These are phyloP conservation scores for Tetrax tetrax DNA, from an alignment of 2,113 vertebrate species.

Conservation along the genomic window DNA sequence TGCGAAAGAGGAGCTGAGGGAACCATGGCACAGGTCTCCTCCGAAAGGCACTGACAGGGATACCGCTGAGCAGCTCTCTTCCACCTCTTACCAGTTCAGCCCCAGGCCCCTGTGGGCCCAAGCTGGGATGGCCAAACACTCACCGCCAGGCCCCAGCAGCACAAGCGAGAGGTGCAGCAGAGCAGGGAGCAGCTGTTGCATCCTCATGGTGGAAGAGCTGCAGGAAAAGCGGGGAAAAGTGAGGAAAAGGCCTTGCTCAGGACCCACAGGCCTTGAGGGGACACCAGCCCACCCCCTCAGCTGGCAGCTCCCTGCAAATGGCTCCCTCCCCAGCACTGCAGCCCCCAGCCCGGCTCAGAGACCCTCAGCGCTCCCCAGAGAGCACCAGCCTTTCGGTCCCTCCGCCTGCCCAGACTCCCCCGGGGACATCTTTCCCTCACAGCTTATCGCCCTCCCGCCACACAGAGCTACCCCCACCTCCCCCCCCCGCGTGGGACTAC, in stretches of 20 bases:
- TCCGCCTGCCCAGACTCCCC: no score
- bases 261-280: no score
- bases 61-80: neutral
- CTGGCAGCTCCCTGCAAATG: neutral
- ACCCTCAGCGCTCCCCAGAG: neutral
- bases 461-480: rapidly evolving
- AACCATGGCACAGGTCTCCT: neutral
- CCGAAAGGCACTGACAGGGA: rapidly evolving
- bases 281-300: neutral
- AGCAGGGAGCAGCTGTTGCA: neutral
- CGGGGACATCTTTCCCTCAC: neutral
- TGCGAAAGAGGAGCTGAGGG: neutral
- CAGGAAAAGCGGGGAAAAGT: rapidly evolving
- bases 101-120: neutral
- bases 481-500: neutral
- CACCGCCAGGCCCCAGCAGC: neutral
- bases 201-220: neutral
- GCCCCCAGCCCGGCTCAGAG: neutral
- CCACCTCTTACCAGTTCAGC: neutral
- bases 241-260: neutral
- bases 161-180: neutral
- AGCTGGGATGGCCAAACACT: neutral
- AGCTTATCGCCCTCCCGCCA: neutral
- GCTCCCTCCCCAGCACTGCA: neutral
- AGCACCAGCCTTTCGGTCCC: no score